Evolutionary conservation across 2,113 vertebrate genomes (phyloP), one percentile per base, ranked within the genome.

Genomic region (Lonchura striata): DNA sequence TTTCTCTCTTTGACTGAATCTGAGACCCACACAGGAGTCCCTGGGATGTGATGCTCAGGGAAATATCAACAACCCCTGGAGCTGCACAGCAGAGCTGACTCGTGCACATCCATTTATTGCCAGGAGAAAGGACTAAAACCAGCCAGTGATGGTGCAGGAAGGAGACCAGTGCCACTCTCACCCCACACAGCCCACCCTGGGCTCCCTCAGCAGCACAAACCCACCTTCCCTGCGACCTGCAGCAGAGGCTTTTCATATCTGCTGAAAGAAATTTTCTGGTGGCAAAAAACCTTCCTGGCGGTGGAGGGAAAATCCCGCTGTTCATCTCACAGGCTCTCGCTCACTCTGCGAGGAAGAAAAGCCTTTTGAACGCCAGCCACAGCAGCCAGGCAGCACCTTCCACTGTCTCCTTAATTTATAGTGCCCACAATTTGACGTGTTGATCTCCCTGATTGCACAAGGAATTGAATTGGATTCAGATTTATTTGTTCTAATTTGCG

Each of bases 1-100:
- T n/a, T n/a, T n/a, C n/a, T n/a, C n/a, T n/a, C n/a, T n/a, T n/a
- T n/a, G n/a, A n/a, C n/a, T n/a, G n/a, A n/a, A n/a, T n/a, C n/a
- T n/a, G n/a, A n/a, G n/a, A n/a, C n/a, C n/a, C n/a, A n/a, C n/a
- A n/a, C n/a, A n/a, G n/a, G 37, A 41, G 10, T 15, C n/a, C 30
- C 10, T 3, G 3, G 2, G 63, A n/a, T 3, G 4, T 0, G 2
- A 27, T 20, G 15, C 41, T 12, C 0, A 0, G 52, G 60, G 53
- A 5, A 68, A 15, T 2, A 37, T 8, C 25, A 15, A 13, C 44
- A 57, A 8, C 28, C 44, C 28, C 33, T 0, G 12, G 22, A 61
- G 46, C 33, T 37, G 19, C 3, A 2, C 6, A 17, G 64, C 79
- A 37, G 64, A 77, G 25, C 53, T 37, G 39, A 50, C 33, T 35